These are phyloP conservation scores for Pammene fasciana DNA, from an alignment of 2,888 invertebrate genomes.

Conservation along the genomic window DNA sequence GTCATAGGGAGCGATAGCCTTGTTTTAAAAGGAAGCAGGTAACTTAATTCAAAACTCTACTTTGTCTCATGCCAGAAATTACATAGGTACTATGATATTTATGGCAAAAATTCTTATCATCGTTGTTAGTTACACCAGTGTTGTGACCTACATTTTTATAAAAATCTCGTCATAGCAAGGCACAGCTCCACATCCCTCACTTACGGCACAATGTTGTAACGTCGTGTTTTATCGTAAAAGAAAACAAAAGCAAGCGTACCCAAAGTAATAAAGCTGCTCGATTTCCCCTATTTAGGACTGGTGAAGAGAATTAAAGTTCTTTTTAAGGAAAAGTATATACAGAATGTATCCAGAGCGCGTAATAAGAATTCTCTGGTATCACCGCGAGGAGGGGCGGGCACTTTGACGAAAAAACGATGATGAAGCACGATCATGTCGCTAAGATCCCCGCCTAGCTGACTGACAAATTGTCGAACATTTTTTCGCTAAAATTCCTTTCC, in stretches of 20 bases:
- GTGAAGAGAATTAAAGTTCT: constrained; percentile 73
- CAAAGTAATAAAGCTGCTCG: constrained; percentile 72
- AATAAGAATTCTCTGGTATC: constrained; percentile 72
- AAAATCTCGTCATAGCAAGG: constrained; percentile 55
- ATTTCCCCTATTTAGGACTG: constrained; percentile 70
- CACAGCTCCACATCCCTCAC: constrained; percentile 60
- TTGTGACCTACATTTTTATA: constrained; percentile 50
- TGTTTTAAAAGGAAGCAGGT: too few species aligned
- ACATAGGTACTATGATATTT: constrained; percentile 38
- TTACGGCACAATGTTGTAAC: constrained; percentile 65
- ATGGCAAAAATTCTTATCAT: constrained; percentile 18
- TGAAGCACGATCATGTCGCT: constrained; percentile 74
- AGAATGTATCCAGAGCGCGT: constrained; percentile 68
- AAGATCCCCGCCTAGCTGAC: constrained; percentile 68
- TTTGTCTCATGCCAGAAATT: constrained; percentile 10
- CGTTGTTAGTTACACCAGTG: constrained; percentile 13
- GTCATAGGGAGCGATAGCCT: too few species aligned
- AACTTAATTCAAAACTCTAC: neutral
- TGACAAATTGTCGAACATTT: constrained; percentile 77
- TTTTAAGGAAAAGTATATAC: constrained; percentile 68
- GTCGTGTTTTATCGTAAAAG: constrained; percentile 71
- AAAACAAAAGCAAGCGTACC: constrained; percentile 70
- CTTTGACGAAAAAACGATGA: constrained; percentile 76
- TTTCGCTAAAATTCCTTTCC: constrained; percentile 73
- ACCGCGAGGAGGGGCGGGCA: constrained; percentile 60